Base-by-base conservation (phyloP, 2,797 vertebrate species). In the Sphaeramia orbicularis region DNA sequence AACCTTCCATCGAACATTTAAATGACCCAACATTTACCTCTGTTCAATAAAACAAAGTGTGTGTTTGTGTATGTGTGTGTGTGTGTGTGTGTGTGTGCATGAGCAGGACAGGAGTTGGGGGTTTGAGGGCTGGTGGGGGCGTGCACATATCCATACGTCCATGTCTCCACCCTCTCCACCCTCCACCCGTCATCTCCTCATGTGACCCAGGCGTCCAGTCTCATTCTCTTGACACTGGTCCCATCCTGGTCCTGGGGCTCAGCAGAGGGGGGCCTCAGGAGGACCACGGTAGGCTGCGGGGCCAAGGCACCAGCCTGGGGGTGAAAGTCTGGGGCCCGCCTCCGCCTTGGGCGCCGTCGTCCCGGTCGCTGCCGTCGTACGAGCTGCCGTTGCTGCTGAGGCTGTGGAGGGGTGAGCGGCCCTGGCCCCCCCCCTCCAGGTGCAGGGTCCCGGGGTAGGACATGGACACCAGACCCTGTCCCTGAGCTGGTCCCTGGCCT, bases 341-440 rank as follows among this genome's bases (percentile, higher is more conserved):
- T 81, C 95, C 94, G 62, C 95, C 94, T 89, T 95, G 95, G 77
- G 69, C 37, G 8, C 89, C 86, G 2, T 98, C 97, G 4, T 99
- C 97, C 64, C 96, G 93, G 87, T 99, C 97, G 13, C 94, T 95
- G 49, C 96, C 95, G 8, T 99, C 97, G 11, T 97, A 98, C 42
- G 97, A 95, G 93, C 95, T 96, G 90, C 95, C 94, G 30, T 96
- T 96, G 76, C 96, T 98, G 95, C 97, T 98, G 89, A 98, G 96
- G 92, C 96, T 95, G 85, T 98, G 95, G 0, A 95, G 96, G 0
- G 97, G 97, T 0, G 96, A 98, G 80, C 94, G 95, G 45, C 95
- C 95, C 7, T 90, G 90, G 6, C 77, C 81, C 24, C 77, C 94
- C 44, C 43, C 88, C 45, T 95, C 94, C 85, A 95, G 89, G 24